Evolutionary conservation across 2,888 invertebrate species (phyloP).

Genomic region (Agonopterix subpropinquella): DNA sequence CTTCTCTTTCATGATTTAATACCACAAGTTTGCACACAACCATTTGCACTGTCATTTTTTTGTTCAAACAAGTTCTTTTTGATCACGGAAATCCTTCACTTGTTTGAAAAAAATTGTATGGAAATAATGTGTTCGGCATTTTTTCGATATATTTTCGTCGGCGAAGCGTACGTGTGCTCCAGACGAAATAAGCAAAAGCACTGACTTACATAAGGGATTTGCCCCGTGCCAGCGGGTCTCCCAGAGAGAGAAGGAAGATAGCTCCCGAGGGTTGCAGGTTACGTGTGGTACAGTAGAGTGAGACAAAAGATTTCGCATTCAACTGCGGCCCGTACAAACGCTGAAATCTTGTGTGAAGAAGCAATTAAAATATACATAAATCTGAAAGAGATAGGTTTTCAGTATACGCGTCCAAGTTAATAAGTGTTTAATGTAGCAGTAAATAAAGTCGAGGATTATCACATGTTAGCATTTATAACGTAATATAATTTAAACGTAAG

Average conservation of each 20-base stretch:
- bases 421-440: slow-evolving; percentile 42
- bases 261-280: slow-evolving; percentile 51
- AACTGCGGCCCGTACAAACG: slow-evolving; percentile 38
- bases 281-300: slow-evolving; percentile 43
- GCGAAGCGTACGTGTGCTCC: slow-evolving; percentile 36
- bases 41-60: slow-evolving; percentile 26
- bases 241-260: slow-evolving; percentile 51
- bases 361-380: slow-evolving; percentile 70
- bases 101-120: slow-evolving; percentile 19
- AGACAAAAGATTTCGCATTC: slow-evolving; percentile 50
- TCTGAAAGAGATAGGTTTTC: slow-evolving; percentile 48
- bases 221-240: slow-evolving; percentile 46
- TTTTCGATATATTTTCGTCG: slow-evolving; percentile 25
- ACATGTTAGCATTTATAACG: no score
- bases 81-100: slow-evolving; percentile 29
- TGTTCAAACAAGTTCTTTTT: slow-evolving; percentile 39
- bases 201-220: slow-evolving; percentile 73
- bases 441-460: slow-evolving; percentile 25
- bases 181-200: slow-evolving; percentile 36
- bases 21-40: slow-evolving; percentile 23
- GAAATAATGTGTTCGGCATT: slow-evolving; percentile 35
- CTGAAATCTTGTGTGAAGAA: slow-evolving; percentile 64
- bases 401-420: slow-evolving; percentile 37
- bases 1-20: slow-evolving; percentile 33
- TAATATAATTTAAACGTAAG: neutral